These are phyloP conservation scores for Oreortyx pictus DNA, from an alignment of 2,797 vertebrate species.

Conservation along the genomic window DNA sequence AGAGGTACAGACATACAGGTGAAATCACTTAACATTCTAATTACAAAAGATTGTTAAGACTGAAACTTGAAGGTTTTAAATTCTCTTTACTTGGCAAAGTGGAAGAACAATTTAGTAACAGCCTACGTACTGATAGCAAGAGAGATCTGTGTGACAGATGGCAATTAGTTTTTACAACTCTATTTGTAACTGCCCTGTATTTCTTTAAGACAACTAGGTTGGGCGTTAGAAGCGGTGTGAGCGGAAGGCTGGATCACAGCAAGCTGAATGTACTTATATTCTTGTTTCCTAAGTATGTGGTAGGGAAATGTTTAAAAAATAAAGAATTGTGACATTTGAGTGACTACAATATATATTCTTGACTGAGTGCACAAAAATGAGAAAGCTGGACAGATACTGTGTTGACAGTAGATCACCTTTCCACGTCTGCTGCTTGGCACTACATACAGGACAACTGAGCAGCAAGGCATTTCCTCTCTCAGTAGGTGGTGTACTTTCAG, in stretches of 20 bases:
- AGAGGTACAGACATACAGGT: neutral
- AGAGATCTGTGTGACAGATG: neutral
- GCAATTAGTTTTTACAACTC: neutral
- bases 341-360: neutral
- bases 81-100: neutral
- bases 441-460: neutral
- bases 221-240: neutral
- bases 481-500: neutral
- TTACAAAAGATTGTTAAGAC: neutral
- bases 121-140: neutral
- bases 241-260: neutral
- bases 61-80: neutral
- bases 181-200: neutral
- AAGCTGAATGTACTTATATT: neutral
- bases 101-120: neutral
- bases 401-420: neutral
- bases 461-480: neutral
- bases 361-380: neutral
- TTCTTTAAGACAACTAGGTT: neutral
- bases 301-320: neutral
- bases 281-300: neutral
- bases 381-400: neutral
- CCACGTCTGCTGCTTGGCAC: neutral
- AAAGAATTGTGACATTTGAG: neutral
- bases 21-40: neutral